These are phyloP conservation scores for Babyrousa celebensis DNA, from an alignment of 2,797 vertebrate species.

Conservation along the genomic window DNA sequence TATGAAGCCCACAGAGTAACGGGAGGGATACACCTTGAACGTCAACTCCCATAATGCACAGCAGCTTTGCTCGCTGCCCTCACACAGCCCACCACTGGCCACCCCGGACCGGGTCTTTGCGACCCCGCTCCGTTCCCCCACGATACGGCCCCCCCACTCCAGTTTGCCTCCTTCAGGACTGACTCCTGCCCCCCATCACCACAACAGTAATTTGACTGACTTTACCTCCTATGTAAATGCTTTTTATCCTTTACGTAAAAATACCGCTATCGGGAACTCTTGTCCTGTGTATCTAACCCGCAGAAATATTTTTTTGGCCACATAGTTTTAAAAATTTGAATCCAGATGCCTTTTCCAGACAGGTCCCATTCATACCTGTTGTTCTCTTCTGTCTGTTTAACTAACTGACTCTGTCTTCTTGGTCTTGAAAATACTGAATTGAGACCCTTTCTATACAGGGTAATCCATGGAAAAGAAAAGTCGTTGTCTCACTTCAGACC, in stretches of 20 bases:
- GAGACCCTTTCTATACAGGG: neutral
- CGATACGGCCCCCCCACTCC: fast-evolving
- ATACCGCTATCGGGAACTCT: neutral
- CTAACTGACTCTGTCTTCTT: neutral
- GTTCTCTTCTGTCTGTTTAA: neutral
- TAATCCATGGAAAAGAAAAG: fast-evolving
- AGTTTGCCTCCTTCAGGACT: too few species aligned
- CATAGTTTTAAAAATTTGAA: neutral
- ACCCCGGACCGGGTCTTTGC: too few species aligned
- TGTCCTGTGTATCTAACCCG: neutral
- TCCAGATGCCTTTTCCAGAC: neutral
- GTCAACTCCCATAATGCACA: fast-evolving
- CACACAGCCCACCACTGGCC: neutral
- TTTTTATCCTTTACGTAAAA: neutral
- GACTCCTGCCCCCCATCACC: fast-evolving
- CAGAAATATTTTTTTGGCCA: neutral
- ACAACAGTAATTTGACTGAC: fast-evolving
- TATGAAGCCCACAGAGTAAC: fast-evolving
- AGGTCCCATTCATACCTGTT: too few species aligned
- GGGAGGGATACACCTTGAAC: fast-evolving
- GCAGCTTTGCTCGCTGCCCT: neutral
- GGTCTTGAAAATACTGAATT: fast-evolving
- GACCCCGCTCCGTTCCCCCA: fast-evolving
- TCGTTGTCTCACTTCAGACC: fast-evolving
- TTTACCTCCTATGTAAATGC: neutral